These are phyloP conservation scores for Myoxocephalus aenaeus DNA, from an alignment of 2,797 vertebrate species.

Conservation along the genomic window DNA sequence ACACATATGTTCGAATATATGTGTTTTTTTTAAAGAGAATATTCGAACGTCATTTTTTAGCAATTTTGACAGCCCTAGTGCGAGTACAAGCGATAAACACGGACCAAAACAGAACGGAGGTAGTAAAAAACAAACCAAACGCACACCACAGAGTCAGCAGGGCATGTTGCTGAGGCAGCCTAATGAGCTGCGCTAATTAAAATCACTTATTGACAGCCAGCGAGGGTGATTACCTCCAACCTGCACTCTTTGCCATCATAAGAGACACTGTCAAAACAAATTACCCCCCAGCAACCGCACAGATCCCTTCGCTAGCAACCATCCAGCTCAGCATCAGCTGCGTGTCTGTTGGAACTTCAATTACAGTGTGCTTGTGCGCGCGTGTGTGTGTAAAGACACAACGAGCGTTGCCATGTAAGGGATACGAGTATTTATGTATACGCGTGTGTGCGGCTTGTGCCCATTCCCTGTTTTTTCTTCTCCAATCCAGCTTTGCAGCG, in stretches of 20 bases:
- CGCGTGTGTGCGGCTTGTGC: slow-evolving; percentile 1
- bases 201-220: slow-evolving; percentile 86
- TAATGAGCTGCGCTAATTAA: slow-evolving; percentile 87
- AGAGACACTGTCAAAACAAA: slow-evolving; percentile 84
- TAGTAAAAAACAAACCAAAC: slow-evolving; percentile 55
- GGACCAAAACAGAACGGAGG: slow-evolving; percentile 50
- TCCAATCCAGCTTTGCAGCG: slow-evolving; percentile 51
- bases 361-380: slow-evolving; percentile 17
- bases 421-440: slow-evolving; percentile 31
- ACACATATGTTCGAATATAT: too few relatives aligned
- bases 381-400: slow-evolving; percentile 32
- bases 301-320: slow-evolving; percentile 61
- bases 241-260: slow-evolving; percentile 75
- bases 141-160: slow-evolving; percentile 69
- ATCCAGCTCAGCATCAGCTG: slow-evolving; percentile 33
- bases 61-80: too few relatives aligned
- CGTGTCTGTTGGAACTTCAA: slow-evolving; percentile 38
- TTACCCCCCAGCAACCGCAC: slow-evolving; percentile 70
- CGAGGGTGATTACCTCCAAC: slow-evolving; percentile 82
- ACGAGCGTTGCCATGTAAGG: slow-evolving; percentile 30
- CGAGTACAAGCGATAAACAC: slow-evolving; percentile 45
- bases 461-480: slow-evolving; percentile 27
- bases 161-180: slow-evolving; percentile 74
- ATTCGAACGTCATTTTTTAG: too few relatives aligned
- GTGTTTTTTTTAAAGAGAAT: too few relatives aligned